Percentiles rank a stretch among this genome's conserved stretches.
Conservation (phyloP, 1,140 invertebrate species). For the Drosophila simulans region DNA sequence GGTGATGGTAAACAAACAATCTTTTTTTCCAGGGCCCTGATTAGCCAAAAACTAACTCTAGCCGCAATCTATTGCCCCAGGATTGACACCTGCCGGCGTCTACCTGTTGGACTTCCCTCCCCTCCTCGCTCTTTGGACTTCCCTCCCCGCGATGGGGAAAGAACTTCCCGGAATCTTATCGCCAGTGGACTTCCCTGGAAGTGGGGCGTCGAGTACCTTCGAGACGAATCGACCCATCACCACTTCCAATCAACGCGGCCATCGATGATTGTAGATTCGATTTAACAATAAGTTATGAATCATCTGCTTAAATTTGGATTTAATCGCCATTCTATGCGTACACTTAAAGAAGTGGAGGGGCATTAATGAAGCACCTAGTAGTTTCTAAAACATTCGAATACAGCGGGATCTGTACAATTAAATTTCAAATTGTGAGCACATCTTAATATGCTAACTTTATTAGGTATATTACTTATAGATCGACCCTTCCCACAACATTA, state of each 20-base stretch:
- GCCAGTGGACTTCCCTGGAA: slow-evolving; percentile 63
- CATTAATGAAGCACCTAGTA: too few species aligned
- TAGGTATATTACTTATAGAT: too few species aligned
- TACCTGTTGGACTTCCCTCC: neutral
- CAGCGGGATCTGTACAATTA: too few species aligned
- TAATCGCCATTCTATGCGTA: slow-evolving; percentile 8
- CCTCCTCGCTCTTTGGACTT: neutral
- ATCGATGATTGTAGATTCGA: slow-evolving; percentile 29
- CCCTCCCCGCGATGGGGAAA: neutral
- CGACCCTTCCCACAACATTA: too few species aligned
- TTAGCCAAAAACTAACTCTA: neutral
- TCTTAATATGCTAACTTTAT: too few species aligned
- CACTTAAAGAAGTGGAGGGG: neutral
- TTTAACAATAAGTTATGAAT: slow-evolving; percentile 41
- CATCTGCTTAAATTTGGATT: slow-evolving; percentile 18
- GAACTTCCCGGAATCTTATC: slow-evolving; percentile 62
- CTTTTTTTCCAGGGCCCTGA: neutral
- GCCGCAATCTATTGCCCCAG: neutral
- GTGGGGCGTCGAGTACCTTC: slow-evolving; percentile 24
- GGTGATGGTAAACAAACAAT: slow-evolving; percentile 5
- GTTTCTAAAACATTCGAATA: neutral
- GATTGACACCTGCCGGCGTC: slow-evolving; percentile 3
- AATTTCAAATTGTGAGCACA: too few species aligned
- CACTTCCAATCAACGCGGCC: slow-evolving; percentile 11
- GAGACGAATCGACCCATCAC: slow-evolving; percentile 25